These are phyloP conservation scores for Trissolcus japonicus DNA, from an alignment of 2,888 invertebrate species.

Conservation along the genomic window DNA sequence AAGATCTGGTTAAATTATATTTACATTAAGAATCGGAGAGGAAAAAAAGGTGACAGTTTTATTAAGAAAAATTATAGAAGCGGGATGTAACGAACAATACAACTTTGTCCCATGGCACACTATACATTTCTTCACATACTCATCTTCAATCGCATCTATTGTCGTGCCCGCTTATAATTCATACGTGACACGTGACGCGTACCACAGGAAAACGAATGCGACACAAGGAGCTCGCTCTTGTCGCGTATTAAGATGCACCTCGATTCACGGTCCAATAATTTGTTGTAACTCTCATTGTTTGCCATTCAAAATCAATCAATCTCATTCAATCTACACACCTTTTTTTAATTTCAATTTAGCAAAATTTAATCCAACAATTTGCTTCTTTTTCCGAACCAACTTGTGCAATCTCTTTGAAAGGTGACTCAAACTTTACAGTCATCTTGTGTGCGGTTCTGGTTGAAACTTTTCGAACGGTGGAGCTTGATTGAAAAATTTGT, in stretches of 20 bases:
- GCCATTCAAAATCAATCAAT: too few relatives aligned
- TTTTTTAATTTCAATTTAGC: too few relatives aligned
- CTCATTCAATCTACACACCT: too few relatives aligned
- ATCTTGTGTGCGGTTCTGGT: too few relatives aligned
- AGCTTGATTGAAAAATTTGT: too few relatives aligned
- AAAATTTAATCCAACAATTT: too few relatives aligned
- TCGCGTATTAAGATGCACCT: slow-evolving; percentile 41
- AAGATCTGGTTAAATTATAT: not conserved
- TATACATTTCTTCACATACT: slow-evolving; percentile 45
- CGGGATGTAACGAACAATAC: slow-evolving; percentile 15
- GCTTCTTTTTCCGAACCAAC: too few relatives aligned
- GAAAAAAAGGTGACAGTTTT: not conserved
- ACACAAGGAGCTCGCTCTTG: slow-evolving; percentile 25
- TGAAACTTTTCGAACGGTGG: too few relatives aligned
- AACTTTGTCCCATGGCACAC: slow-evolving; percentile 19
- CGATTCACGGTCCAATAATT: slow-evolving; percentile 2
- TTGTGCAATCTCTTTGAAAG: too few relatives aligned
- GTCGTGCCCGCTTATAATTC: slow-evolving; percentile 44
- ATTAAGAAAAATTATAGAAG: too few relatives aligned
- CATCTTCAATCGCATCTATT: slow-evolving; percentile 47
- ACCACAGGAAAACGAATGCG: slow-evolving; percentile 44
- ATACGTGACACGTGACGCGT: slow-evolving; percentile 39
- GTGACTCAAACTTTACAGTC: too few relatives aligned
- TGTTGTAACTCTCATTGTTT: too few relatives aligned
- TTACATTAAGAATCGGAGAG: not conserved